Base-by-base conservation (phyloP, 2,113 vertebrate genomes). In the Silurus asotus region DNA sequence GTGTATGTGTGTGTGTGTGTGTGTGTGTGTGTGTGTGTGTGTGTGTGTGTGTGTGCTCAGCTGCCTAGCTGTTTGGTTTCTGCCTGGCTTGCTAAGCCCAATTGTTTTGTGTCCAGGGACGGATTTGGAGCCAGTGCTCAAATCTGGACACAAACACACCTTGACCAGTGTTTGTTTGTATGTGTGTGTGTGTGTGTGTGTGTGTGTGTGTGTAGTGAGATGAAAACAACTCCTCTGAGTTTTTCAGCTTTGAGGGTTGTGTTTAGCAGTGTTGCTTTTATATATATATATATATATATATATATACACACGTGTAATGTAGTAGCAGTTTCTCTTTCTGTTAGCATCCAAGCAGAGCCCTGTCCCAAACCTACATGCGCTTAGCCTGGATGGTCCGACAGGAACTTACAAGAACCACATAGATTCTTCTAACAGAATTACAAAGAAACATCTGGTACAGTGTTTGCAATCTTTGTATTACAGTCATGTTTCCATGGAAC, bases 81-180 rank as follows among this genome's bases (percentile, higher is more conserved):
- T n/a, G 25, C 23, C 88, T 83, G 75, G 65, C 65, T 81, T 9
- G 59, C 84, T 85, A 19, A 76, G 80, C 85, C 75, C 74, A 91
- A 88, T 89, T 80, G 2, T 25, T 89, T 89, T 90, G 90, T 90
- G 78, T 87, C 90, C 88, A 83, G 45, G 87, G 83, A 90, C 89
- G 87, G 87, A 88, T 91, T 89, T 90, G 74, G 75, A 82, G 78
- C 83, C 92, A 89, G 92, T 91, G 90, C 89, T 93, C 89, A 90
- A 62, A 84, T 53, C 14, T 82, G 80, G 80, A 82, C 45, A 19
- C 45, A 10, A 62, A 25, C 23, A 6, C 61, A 25, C 20, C 61
- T 10, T 51, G 62, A 48, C 37, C 59, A 0, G 61, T 49, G 45
- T 81, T 45, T 81, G 72, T 78, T 23, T 76, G 70, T 62, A 17